phyloP scores from a whole-genome alignment of 1,140 invertebrate species.

The Coptotermes formosanus region DNA sequence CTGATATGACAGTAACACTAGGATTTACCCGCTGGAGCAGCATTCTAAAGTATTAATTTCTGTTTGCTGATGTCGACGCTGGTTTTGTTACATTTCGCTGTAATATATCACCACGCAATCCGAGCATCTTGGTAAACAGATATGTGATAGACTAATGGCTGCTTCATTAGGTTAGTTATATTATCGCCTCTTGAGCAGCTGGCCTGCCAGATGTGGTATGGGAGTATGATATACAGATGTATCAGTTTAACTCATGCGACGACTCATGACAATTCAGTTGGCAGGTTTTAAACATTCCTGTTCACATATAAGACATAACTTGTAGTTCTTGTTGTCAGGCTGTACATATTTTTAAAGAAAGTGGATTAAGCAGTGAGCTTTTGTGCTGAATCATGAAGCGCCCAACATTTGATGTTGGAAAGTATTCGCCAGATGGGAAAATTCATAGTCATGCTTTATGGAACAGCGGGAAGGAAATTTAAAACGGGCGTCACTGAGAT shows the following conservation, averaged over 20 bases:
- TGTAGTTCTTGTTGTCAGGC: not conserved
- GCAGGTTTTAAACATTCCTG: not conserved
- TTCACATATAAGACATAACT: not conserved
- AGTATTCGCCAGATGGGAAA: not conserved
- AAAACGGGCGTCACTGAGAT: not conserved
- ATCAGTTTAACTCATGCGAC: not conserved
- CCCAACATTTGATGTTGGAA: not conserved
- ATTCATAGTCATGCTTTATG: conserved; percentile 1
- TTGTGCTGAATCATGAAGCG: not conserved
- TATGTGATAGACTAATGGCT: not conserved
- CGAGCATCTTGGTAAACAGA: not conserved
- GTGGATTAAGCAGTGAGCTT: not conserved
- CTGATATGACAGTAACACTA: too few relatives aligned
- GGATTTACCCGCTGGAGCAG: too few relatives aligned
- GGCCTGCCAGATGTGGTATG: not conserved
- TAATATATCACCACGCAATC: too few relatives aligned
- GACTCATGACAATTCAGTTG: not conserved
- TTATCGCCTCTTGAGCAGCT: not conserved
- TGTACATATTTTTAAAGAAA: not conserved
- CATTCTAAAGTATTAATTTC: too few relatives aligned
- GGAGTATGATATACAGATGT: not conserved
- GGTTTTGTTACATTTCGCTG: too few relatives aligned
- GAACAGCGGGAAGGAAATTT: not conserved
- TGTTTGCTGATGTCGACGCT: too few relatives aligned
- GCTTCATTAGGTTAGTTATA: not conserved